Base-by-base conservation (phyloP, 2,797 vertebrate genomes). In the Eulemur mongoz region DNA sequence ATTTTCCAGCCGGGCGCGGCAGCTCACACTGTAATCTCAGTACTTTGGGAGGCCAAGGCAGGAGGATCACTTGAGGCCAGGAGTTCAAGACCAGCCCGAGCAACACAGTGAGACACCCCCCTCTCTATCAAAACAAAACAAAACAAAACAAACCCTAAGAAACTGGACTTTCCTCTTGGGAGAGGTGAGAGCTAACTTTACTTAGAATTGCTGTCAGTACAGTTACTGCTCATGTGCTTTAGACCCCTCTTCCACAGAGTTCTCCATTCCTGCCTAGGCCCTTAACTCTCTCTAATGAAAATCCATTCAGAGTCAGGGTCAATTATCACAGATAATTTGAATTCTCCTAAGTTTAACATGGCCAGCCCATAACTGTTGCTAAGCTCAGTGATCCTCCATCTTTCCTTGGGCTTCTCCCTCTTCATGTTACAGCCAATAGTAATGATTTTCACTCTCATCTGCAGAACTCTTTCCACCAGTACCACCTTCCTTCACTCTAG, bases 371-470 rank as follows among this genome's bases (percentile, higher is more conserved):
- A 94, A 67, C 32, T 91, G 50, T 45, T 72, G 69, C 59, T 80
- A 83, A 72, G 63, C 43, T 95, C 79, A 87, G 86, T 13, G 59
- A 27, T 84, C 59, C 43, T 84, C 93, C 90, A 75, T 67, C 59
- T 88, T 93, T 91, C 57, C 80, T 81, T 82, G 73, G 80, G 59
- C 17, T 82, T 89, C 78, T 95, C 90, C 72, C 69, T 93, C 69
- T 89, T 94, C 84, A 76, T 10, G 43, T 91, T 32, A 93, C 13
- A 95, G 63, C 5, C 89, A 94, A 59, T n/a, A 52, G 38, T 43
- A 88, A 45, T 38, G 22, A 48, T 96, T 81, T 70, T 89, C 79
- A 94, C 35, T 94, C 32, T 95, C 61, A 82, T 35, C 11, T 69
- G 67, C n/a, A 84, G 63, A 92, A 82, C 50, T 83, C 73, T 63